Base-by-base conservation (phyloP, 2,888 invertebrate genomes). In the Hanleya hanleyi region DNA sequence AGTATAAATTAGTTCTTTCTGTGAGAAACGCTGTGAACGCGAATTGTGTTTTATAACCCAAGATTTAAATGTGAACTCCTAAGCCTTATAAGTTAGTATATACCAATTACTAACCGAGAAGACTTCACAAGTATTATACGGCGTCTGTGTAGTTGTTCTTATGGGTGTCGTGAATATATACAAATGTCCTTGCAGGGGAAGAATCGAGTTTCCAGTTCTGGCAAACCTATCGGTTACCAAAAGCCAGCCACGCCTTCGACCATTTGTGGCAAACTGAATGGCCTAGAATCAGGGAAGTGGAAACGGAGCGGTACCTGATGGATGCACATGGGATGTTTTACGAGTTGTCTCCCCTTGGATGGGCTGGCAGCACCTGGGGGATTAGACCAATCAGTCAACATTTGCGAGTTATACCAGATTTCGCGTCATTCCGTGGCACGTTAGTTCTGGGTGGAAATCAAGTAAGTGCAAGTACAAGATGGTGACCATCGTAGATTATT, bases 191-290 rank as follows among this genome's bases (percentile, higher is more conserved):
- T n/a, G n/a, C 26, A 64, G 64, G 35, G 1, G 64, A 35, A 64
- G 36, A 33, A 3, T 64, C 64, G 18, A 37, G 29, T 2, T 76
- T 70, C 70, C 62, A 57, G 35, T 38, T 67, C 26, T 79, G 79
- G 79, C 79, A 77, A 67, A 79, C 79, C 3, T 79, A 79, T 70
- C 73, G 79, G 5, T 64, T 79, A n/a, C 79, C 79, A 12, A 79
- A 79, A 65, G 79, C 75, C 32, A 78, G 77, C 57, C 77, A 79
- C 41, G 79, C 79, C 5, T 79, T 73, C 64, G 79, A 79, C 49
- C 77, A 79, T 36, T 73, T 76, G 15, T 76, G 77, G 77, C 79
- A 79, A 70, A 77, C 79, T 35, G 79, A 77, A 37, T 79, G 77
- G 79, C 79, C 79, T 0, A 65, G 77, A 41, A 76, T 79, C 29